Evolutionary conservation across 2,797 vertebrate species (phyloP), one percentile per base, ranked within the genome.

Genomic region (Catharus ustulatus): DNA sequence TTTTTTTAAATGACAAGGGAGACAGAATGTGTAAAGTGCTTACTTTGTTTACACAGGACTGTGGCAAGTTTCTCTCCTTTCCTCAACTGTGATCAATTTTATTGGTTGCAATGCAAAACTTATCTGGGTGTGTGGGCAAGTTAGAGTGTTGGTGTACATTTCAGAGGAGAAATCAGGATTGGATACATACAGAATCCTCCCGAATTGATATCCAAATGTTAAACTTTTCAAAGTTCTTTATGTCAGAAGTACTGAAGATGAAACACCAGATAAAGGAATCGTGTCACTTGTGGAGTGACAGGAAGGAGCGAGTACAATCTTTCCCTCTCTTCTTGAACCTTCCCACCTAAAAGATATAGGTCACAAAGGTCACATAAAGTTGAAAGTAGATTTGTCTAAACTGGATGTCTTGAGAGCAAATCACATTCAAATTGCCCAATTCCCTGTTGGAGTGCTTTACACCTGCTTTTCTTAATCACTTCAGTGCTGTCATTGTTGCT

Each of bases 211-310:
- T 24, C 11, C 49, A 62, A 69, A 76, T n/a, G 34, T 34, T 16
- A 46, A 63, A 45, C 5, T 42, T 80, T 16, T 59, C 27, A 10
- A 63, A 38, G 38, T 38, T 38, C 38, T 38, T 38, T 38, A 38
- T 22, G 17, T 72, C 24, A 86, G 51, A 66, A 63, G 18, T 32
- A 40, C 40, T 57, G 63, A 59, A 52, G n/a, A 17, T n/a, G 32
- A 68, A 84, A 43, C 10, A 61, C 5, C 9, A 49, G 80, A 24
- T 34, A 73, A 89, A 79, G 22, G 3, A 73, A 38, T 38, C 13
- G 9, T 0, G 0, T 72, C 0, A 0, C 15, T 80, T 49, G 57
- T 83, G 26, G 11, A 69, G 36, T 17, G 29, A 40, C 11, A n/a
- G 36, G n/a, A 67, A 77, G 26, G 38, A 83, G 40, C 43, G 90